phyloP scores from a whole-genome alignment of 2,113 vertebrate species.

The Spilogale gracilis region DNA sequence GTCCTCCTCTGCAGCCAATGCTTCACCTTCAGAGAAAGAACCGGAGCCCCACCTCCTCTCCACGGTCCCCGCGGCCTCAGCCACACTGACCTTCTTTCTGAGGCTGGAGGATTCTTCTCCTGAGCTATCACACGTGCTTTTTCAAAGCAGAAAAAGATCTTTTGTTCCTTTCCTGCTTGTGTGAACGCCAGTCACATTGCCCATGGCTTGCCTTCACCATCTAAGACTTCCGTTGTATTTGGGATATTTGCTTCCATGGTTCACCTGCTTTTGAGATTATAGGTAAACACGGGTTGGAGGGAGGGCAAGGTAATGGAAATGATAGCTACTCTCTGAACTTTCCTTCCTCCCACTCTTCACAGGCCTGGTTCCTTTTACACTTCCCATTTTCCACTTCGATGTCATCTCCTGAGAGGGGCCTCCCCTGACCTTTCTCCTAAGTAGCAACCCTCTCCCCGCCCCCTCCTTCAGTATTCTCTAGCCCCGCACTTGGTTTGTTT shows the following conservation, averaged over 20 bases:
- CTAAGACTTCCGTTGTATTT: neutral
- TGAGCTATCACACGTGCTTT: neutral
- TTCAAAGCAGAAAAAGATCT: neutral
- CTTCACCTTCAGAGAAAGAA: neutral
- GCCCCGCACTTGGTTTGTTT: neutral
- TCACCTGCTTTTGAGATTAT: neutral
- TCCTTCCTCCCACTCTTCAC: neutral
- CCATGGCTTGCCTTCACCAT: neutral
- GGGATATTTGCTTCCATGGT: neutral
- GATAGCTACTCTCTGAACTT: neutral
- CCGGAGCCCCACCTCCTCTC: neutral
- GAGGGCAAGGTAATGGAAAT: neutral
- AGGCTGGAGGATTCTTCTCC: neutral
- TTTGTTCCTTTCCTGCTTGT: neutral
- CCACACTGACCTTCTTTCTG: neutral
- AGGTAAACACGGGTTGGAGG: neutral
- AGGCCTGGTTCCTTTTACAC: neutral
- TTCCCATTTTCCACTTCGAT: neutral
- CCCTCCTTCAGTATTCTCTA: neutral
- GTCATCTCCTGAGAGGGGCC: neutral
- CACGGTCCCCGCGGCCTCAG: neutral
- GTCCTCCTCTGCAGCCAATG: neutral
- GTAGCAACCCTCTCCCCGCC: accelerated
- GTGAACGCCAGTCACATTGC: neutral
- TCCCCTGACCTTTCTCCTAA: neutral